A percentile compares a stretch with the other conserved stretches of the same genome.
These are phyloP conservation scores for Ictalurus furcatus DNA, from an alignment of 2,113 vertebrate species.

Conservation along the genomic window DNA sequence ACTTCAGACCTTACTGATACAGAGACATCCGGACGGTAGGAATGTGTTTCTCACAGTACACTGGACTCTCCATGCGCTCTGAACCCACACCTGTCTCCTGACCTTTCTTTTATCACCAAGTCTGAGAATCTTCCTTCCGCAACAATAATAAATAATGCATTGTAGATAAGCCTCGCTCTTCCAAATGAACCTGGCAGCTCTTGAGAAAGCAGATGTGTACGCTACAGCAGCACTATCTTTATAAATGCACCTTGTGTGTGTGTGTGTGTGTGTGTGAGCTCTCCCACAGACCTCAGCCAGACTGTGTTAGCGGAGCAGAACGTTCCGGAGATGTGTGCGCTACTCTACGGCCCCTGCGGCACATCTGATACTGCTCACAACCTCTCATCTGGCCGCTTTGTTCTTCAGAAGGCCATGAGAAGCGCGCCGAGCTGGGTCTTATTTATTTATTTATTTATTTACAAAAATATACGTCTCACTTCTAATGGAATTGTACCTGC, in stretches of 20 bases:
- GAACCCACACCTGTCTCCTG: slow-evolving; percentile 28
- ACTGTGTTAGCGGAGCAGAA: slow-evolving; percentile 31
- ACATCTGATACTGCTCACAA: slow-evolving; percentile 33
- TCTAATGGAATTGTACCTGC: not conserved
- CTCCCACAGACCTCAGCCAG: slow-evolving; percentile 29
- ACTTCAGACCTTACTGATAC: not conserved
- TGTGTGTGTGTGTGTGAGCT: not conserved
- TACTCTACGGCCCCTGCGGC: slow-evolving; percentile 14
- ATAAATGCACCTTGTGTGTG: not conserved
- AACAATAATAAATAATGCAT: slow-evolving; percentile 42
- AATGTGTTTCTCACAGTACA: not conserved
- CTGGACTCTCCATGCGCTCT: not conserved
- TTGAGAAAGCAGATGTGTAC: slow-evolving; percentile 30
- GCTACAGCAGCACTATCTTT: slow-evolving; percentile 9
- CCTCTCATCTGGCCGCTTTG: slow-evolving; percentile 11
- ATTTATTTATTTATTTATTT: not conserved
- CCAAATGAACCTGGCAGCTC: slow-evolving; percentile 31
- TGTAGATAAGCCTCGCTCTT: slow-evolving; percentile 32
- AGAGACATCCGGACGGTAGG: not conserved
- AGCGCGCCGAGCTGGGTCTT: not conserved
- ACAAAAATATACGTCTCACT: not conserved
- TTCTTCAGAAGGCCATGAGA: slow-evolving; percentile 22
- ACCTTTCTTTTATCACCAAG: slow-evolving; percentile 30
- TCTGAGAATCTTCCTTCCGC: slow-evolving; percentile 37
- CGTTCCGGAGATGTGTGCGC: slow-evolving; percentile 35